Evolutionary conservation across 2,888 invertebrate genomes (phyloP).

Genomic region (Spatulosminthurus flaviceps): DNA sequence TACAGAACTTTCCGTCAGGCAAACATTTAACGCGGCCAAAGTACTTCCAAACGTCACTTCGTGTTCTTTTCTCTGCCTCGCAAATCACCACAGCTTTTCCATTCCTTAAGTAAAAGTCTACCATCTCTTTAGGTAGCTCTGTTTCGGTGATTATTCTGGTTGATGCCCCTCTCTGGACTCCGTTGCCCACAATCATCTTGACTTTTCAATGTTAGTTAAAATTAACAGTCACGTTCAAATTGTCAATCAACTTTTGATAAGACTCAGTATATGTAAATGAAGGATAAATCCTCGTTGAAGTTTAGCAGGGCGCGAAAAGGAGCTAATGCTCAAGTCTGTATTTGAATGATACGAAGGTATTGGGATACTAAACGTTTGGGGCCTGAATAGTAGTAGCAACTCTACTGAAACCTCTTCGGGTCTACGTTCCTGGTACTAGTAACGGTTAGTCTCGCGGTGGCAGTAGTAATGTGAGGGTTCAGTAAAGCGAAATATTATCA

Average conservation of each 20-base stretch:
- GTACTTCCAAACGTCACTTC: constrained; percentile 62
- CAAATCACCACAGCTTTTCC: constrained; percentile 53
- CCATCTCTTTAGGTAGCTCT: constrained; percentile 53
- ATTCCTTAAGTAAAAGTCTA: constrained; percentile 50
- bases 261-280: no score
- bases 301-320: no score
- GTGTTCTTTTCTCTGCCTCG: constrained; percentile 56
- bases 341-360: no score
- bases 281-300: no score
- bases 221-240: not conserved
- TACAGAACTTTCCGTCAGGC: constrained; percentile 49
- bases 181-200: constrained; percentile 1
- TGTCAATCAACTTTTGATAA: not conserved
- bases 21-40: constrained; percentile 56
- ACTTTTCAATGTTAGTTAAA: not conserved
- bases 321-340: no score
- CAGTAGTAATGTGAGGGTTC: constrained; percentile 14
- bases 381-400: not conserved
- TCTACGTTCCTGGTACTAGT: constrained; percentile 21
- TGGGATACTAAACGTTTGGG: no score
- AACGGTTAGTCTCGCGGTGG: constrained; percentile 29
- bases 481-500: constrained; percentile 30
- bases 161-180: not conserved
- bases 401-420: constrained; percentile 8
- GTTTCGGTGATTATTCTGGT: constrained; percentile 41